Base-by-base conservation (phyloP, 30 jellyfish, hydroid and myxozoan genomes). In the Morbakka virulenta region DNA sequence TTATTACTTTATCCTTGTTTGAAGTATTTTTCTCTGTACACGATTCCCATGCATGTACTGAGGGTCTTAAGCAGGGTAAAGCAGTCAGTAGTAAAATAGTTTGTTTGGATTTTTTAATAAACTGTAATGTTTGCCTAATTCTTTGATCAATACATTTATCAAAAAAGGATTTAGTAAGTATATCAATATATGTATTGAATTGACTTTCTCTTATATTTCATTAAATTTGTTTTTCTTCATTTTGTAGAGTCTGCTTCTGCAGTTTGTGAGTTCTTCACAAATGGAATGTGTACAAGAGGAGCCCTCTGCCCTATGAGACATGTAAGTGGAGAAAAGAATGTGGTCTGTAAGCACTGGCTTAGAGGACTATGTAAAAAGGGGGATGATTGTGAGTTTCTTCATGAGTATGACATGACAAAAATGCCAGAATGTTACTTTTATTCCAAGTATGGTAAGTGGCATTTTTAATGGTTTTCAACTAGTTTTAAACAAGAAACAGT, bases 401-500 rank as follows among this genome's bases (percentile, higher is more conserved):
- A 94, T 62, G 96, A 94, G 76, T 94, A 87, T 64, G 99, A 94
- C 70, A 84, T 87, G 97, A 88, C 91, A 36, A 87, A 88, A 69
- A 94, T 94, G 99, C 99, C 99, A 2, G 97, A 94, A 51, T 94
- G 99, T 68, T 94, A 94, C 77, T 94, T 87, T 76, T 94, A 76
- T 71, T 53, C 89, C 35, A 87, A 86, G 83, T 94, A 75, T 76
- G 97, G 99, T 94, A 50, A 63, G 89, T 62, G 50, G n/a, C n/a
- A n/a, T n/a, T n/a, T n/a, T n/a, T n/a, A n/a, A n/a, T n/a, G n/a
- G n/a, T n/a, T n/a, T n/a, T n/a, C n/a, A 22, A 13, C 20, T 1
- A 4, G 29, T 53, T 17, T 50, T 0, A 17, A 9, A 9, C 66
- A 3, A 21, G 67, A 28, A 11, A 9, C 23, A 65, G 67, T 65